phyloP scores from a whole-genome alignment of 2,888 invertebrate species.

The Odontothrips loti region DNA sequence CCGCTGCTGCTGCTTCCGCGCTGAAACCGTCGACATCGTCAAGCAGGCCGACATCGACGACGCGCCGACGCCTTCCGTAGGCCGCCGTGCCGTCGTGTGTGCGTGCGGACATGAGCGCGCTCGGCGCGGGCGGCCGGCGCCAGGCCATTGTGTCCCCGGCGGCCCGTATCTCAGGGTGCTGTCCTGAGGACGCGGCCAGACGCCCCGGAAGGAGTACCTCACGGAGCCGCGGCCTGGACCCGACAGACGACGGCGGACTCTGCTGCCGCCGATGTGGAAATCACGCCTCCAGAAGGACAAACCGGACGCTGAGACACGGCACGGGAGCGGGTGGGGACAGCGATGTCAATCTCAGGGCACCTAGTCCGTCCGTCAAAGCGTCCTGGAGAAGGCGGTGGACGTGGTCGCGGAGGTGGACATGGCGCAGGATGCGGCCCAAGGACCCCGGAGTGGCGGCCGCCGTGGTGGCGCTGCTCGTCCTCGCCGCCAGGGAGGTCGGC shows the following conservation, averaged over 20 bases:
- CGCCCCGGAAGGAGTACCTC: not conserved
- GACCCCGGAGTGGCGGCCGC: too few relatives aligned
- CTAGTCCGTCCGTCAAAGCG: not conserved
- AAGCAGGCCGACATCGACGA: too few relatives aligned
- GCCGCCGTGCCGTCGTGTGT: too few relatives aligned
- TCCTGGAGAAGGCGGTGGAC: not conserved
- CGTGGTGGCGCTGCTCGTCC: not conserved
- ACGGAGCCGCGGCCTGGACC: not conserved
- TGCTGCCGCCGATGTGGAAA: not conserved
- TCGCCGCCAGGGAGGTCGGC: not conserved
- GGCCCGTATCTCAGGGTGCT: too few relatives aligned
- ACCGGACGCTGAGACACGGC: not conserved
- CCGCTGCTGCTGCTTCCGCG: not conserved
- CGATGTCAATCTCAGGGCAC: not conserved
- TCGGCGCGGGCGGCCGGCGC: too few relatives aligned
- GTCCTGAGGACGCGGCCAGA: too few relatives aligned
- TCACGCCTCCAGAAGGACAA: not conserved
- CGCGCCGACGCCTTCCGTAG: too few relatives aligned
- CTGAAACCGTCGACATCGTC: too few relatives aligned
- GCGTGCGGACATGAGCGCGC: too few relatives aligned
- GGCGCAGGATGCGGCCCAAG: too few relatives aligned
- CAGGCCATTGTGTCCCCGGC: too few relatives aligned
- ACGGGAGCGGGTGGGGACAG: not conserved
- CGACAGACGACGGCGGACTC: not conserved
- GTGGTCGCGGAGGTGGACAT: not conserved